phyloP scores from a whole-genome alignment of 2,888 invertebrate genomes.

The Sphaeridia pumilis region DNA sequence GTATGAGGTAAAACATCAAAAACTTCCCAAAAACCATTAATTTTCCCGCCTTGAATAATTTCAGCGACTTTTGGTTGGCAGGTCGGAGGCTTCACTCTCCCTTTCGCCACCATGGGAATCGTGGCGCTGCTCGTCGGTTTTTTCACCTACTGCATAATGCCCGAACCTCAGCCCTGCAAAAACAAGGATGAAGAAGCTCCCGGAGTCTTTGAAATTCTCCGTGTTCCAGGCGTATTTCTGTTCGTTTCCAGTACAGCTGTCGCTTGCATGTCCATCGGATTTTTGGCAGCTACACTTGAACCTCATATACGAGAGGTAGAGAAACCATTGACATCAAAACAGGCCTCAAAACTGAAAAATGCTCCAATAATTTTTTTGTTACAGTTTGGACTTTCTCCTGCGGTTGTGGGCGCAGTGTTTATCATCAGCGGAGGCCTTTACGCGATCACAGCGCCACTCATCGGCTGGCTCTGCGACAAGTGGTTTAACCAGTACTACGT shows the following conservation, averaged over 20 bases:
- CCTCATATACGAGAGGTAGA: conserved; percentile 43
- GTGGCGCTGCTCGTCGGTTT: conserved; percentile 42
- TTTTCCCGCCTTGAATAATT: not conserved
- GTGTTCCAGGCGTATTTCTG: conserved; percentile 39
- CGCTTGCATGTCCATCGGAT: conserved; percentile 42
- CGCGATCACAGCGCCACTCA: conserved; percentile 62
- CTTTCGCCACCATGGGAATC: conserved; percentile 43
- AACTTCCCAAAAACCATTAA: not conserved
- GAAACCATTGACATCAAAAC: no score
- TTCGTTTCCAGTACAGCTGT: conserved; percentile 38
- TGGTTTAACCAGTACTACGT: no score
- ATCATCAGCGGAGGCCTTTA: conserved; percentile 72
- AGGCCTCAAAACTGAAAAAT: not conserved
- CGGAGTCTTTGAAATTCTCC: conserved; percentile 48
- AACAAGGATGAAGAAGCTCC: not conserved
- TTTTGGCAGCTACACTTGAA: conserved; percentile 47
- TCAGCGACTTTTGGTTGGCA: conserved; percentile 18
- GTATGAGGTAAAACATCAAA: conserved; percentile 43
- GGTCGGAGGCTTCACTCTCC: conserved; percentile 43
- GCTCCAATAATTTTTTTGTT: conserved; percentile 17
- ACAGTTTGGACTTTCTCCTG: conserved; percentile 55
- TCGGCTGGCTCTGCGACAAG: conserved; percentile 74
- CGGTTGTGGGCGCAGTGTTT: conserved; percentile 65
- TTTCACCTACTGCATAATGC: conserved; percentile 13
- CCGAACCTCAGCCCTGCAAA: not conserved